Evolutionary conservation across 2,113 vertebrate species (phyloP), one percentile per base, ranked within the genome.

Genomic region (Crotophaga sulcirostris): DNA sequence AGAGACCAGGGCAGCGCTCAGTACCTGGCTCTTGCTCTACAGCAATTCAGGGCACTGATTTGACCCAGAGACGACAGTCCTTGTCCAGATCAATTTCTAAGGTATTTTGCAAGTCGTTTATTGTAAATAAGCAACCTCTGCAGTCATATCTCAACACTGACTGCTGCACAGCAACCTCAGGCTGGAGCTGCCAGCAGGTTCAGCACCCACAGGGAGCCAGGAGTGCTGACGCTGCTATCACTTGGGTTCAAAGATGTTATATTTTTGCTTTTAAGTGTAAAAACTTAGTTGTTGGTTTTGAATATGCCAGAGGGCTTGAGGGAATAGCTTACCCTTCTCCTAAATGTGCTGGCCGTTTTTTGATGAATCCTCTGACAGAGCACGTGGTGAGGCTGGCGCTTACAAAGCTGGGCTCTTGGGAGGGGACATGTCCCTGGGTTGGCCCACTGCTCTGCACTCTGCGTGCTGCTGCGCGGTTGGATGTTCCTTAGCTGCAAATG

Each of bases 21-120:
- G 25, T 40, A 56, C 60, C 5, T 6, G 51, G n/a, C 5, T 25
- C 2, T 3, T 31, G n/a, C n/a, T 52, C 23, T 0, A 0, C 3
- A 4, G 72, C 17, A 16, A 28, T 42, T 83, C 7, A 2, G 21
- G 23, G n/a, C 69, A 33, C 40, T 42, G 56, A 62, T 60, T 52
- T 34, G 31, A 42, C 56, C 49, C n/a, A 16, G 26, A 74, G 62
- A 49, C 11, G 44, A 26, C n/a, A 54, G 7, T 11, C 52, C n/a
- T 83, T 52, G 24, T 60, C 55, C 79, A 60, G 34, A 72, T 52
- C 7, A 13, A 29, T 52, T 81, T 47, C 54, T 59, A 55, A 38
- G 40, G 14, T 40, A 62, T 42, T 83, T 62, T 59, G 24, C 15
- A 31, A 34, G 19, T 36, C 2, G 2, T 40, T 52, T 42, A 14